Percentiles rank a stretch among this genome's conserved stretches.
phyloP scores from a whole-genome alignment of 2,797 vertebrate species.

The Hypotaenidia okinawae region DNA sequence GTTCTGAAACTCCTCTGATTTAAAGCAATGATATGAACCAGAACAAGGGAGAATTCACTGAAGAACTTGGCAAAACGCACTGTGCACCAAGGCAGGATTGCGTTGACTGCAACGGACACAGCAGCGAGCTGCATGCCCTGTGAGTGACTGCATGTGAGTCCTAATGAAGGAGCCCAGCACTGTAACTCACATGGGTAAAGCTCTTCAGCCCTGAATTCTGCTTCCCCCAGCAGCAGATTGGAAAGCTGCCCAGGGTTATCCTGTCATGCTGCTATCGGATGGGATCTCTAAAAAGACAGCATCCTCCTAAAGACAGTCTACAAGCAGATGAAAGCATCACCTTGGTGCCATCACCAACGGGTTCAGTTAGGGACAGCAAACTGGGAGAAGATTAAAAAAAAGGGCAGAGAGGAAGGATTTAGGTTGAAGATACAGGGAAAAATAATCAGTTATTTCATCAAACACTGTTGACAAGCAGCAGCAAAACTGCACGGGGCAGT shows the following conservation, averaged over 20 bases:
- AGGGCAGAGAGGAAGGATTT: fast-evolving
- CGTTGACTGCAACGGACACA: not conserved
- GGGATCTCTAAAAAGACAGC: not conserved
- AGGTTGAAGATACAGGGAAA: not conserved
- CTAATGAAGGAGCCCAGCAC: not conserved
- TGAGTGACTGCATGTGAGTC: fast-evolving
- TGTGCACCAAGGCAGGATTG: fast-evolving
- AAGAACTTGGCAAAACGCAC: not conserved
- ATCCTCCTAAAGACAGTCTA: not conserved
- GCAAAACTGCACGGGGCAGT: not conserved
- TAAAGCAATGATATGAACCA: not conserved
- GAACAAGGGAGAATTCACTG: not conserved
- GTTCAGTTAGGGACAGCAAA: not conserved
- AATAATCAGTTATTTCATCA: not conserved
- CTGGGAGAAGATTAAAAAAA: not conserved
- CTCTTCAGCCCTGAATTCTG: not conserved
- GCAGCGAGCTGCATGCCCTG: not conserved
- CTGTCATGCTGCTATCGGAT: not conserved
- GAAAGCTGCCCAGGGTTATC: not conserved
- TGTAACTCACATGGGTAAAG: not conserved
- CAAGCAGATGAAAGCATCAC: not conserved
- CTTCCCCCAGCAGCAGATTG: not conserved
- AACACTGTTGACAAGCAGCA: not conserved
- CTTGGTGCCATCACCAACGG: not conserved
- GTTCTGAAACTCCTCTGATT: not conserved